phyloP scores from a whole-genome alignment of 2,797 vertebrate species.

The Alectoris magna region DNA sequence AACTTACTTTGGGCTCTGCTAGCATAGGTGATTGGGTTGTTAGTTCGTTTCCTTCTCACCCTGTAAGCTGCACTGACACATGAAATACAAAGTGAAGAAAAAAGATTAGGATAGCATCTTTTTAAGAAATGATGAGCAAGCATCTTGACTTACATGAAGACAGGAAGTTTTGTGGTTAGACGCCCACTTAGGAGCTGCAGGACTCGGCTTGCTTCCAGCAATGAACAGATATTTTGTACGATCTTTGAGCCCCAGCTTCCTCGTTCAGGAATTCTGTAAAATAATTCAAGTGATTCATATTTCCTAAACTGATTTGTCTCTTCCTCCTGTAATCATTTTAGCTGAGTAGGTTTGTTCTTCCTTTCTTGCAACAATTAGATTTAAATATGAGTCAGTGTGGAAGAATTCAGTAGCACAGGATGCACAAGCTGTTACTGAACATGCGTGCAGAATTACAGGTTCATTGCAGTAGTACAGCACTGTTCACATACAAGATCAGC shows the following conservation, averaged over 20 bases:
- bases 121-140: conserved; percentile 14
- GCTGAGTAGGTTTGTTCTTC: background rate
- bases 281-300: conserved; percentile 23
- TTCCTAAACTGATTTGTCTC: conserved; percentile 11
- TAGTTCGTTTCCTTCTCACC: background rate
- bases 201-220: background rate
- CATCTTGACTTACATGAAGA: background rate
- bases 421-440: background rate
- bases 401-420: background rate
- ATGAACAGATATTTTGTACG: background rate
- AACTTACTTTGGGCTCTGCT: background rate
- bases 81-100: background rate
- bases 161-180: background rate
- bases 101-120: background rate
- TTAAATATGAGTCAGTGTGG: background rate
- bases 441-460: background rate
- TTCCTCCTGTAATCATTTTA: background rate
- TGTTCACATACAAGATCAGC: background rate
- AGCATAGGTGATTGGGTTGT: background rate
- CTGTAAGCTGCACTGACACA: background rate
- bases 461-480: background rate
- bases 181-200: background rate
- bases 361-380: background rate
- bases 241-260: background rate
- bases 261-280: conserved; percentile 12